Evolutionary conservation across 2,888 invertebrate genomes (phyloP).

Genomic region (Tetramorium bicarinatum): DNA sequence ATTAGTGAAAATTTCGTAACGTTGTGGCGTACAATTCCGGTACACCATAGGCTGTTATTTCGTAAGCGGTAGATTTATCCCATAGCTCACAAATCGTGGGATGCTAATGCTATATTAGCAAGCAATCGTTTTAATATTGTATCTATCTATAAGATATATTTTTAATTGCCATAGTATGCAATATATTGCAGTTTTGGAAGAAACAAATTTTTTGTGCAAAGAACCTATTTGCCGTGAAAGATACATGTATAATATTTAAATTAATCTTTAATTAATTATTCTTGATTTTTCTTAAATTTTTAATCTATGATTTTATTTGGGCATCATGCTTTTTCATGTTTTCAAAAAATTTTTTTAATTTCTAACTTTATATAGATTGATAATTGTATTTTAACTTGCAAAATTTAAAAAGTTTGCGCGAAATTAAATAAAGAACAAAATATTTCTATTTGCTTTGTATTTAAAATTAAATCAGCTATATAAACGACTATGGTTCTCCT

Average conservation of each 20-base stretch:
- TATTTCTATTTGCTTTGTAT: background rate
- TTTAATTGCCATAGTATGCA: background rate
- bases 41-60: conserved; percentile 35
- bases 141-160: background rate
- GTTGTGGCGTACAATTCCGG: conserved; percentile 9
- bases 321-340: background rate
- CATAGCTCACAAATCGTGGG: background rate
- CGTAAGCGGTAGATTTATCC: conserved; percentile 48
- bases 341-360: background rate
- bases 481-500: background rate
- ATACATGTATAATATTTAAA: background rate
- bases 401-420: background rate
- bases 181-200: background rate
- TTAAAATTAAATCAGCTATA: background rate
- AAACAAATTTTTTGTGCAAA: background rate
- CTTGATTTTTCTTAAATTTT: background rate
- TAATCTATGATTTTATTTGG: background rate
- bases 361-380: background rate
- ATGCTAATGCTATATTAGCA: conserved; percentile 9
- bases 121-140: background rate
- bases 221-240: background rate
- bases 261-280: background rate
- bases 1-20: conserved; percentile 58
- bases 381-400: background rate
- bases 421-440: background rate